Evolutionary conservation across 2,888 invertebrate genomes (phyloP), one percentile per base, ranked within the genome.

Genomic region (Hirudinaria manillensis): DNA sequence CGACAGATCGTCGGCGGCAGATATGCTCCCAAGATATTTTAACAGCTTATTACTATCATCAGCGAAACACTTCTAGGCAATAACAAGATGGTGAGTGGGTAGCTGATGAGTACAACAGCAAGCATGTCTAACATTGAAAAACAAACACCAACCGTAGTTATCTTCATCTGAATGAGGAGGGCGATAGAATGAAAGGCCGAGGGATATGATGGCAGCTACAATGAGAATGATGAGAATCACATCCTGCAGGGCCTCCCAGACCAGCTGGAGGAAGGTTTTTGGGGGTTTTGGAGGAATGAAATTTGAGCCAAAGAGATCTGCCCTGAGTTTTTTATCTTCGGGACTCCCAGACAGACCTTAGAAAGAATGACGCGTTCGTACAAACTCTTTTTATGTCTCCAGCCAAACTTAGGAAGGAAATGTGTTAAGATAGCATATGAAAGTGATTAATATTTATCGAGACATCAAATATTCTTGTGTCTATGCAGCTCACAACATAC

Each of bases 231-330:
- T 96, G 84, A 99, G 91, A 82, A 98, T 99, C 82, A 96, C 93
- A 89, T 99, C 98, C 89, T 98, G 98, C 86, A 99, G 89, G 81
- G 99, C 99, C 89, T 99, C 99, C 96, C 97, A 98, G 83, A 97
- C 96, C 88, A 99, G 89, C 86, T 92, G 93, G 84, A 97, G 89
- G 90, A 99, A 99, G 83, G 96, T 94, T 90, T 99, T 99, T 83
- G 98, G 95, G 84, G 98, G 95, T 88, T 97, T 97, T 82, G 99
- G 98, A 86, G 98, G 98, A 89, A 99, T 99, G 86, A 93, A 90
- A 88, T 99, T 99, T 84, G 95, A 94, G 86, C 98, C 97, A 89
- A 95, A 99, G 85, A 93, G 93, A 87, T 93, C 92, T 87, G 92
- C 91, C 88, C 98, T 91, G 86, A 93, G 93, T 85, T 94, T 92